Evolutionary conservation across 2,888 invertebrate species (phyloP).

Genomic region (Isotomurus palustris): DNA sequence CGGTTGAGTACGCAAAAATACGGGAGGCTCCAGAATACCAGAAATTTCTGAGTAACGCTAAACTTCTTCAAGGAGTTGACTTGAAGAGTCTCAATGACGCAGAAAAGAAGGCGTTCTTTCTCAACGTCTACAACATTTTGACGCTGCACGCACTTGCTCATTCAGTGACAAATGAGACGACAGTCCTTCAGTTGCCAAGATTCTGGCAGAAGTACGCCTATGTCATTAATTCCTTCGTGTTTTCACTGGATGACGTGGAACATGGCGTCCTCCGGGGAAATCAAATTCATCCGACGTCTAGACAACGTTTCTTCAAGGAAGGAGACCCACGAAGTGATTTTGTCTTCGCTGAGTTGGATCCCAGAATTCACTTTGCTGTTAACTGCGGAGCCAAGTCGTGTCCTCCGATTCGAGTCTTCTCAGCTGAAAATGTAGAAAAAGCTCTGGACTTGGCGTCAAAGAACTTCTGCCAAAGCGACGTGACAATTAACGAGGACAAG

Average conservation of each 20-base stretch:
- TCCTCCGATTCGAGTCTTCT: slow-evolving; percentile 35
- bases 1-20: slow-evolving; percentile 29
- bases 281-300: slow-evolving; percentile 49
- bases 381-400: slow-evolving; percentile 51
- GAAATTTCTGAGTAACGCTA: slow-evolving; percentile 27
- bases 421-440: slow-evolving; percentile 29
- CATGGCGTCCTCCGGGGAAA: slow-evolving; percentile 52
- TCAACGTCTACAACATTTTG: slow-evolving; percentile 50
- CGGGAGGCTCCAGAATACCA: slow-evolving; percentile 26
- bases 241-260: slow-evolving; percentile 52
- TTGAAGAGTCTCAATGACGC: slow-evolving; percentile 18
- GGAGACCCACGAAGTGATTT: slow-evolving; percentile 49
- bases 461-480: slow-evolving; percentile 31
- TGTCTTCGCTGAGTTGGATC: slow-evolving; percentile 48
- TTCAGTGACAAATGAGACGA: slow-evolving; percentile 47
- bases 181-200: slow-evolving; percentile 49
- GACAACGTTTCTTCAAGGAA: slow-evolving; percentile 47
- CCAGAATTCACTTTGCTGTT: slow-evolving; percentile 52
- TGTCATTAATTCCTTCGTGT: slow-evolving; percentile 48
- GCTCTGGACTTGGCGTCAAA: slow-evolving; percentile 29
- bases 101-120: slow-evolving; percentile 41
- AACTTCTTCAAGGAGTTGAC: slow-evolving; percentile 22
- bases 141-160: slow-evolving; percentile 50
- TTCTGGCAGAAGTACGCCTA: slow-evolving; percentile 51
- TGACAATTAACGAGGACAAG: slow-evolving; percentile 19